phyloP scores from a whole-genome alignment of 1,140 invertebrate species.

The Penaeus japonicus region DNA sequence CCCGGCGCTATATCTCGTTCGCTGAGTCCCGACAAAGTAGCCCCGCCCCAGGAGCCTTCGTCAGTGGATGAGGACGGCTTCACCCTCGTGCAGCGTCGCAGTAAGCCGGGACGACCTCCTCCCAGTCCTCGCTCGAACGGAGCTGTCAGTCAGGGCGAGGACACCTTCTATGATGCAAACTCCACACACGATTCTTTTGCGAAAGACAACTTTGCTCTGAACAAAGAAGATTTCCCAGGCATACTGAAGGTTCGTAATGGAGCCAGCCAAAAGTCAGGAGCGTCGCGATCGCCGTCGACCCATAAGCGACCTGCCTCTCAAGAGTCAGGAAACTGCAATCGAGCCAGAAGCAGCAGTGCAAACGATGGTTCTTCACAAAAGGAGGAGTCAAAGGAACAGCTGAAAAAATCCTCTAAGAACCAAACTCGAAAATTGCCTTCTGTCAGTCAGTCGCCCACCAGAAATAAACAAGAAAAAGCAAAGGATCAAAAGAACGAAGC shows the following conservation, averaged over 20 bases:
- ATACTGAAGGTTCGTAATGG: neutral
- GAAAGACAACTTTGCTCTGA: neutral
- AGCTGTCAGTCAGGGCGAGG: too few species aligned
- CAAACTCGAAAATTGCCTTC: too few species aligned
- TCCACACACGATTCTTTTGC: too few species aligned
- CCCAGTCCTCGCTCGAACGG: too few species aligned
- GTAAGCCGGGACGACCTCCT: too few species aligned
- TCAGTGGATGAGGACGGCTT: neutral
- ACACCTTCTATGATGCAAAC: too few species aligned
- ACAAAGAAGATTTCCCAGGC: neutral
- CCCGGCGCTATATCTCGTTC: neutral
- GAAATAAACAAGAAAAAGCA: too few species aligned
- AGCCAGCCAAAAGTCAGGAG: neutral
- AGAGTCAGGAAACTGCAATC: slow-evolving; percentile 3
- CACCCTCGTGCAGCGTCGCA: neutral
- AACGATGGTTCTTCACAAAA: neutral
- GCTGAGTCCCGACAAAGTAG: neutral
- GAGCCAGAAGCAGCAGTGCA: neutral
- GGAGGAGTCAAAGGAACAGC: too few species aligned
- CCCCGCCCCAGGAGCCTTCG: neutral
- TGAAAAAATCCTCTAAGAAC: too few species aligned
- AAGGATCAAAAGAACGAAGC: too few species aligned
- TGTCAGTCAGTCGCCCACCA: too few species aligned
- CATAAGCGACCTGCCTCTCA: slow-evolving; percentile 14
- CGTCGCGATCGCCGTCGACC: neutral